A percentile compares a stretch with the other conserved stretches of the same genome.
These are phyloP conservation scores for Rafetus swinhoei DNA, from an alignment of 2,113 vertebrate genomes.

Conservation along the genomic window DNA sequence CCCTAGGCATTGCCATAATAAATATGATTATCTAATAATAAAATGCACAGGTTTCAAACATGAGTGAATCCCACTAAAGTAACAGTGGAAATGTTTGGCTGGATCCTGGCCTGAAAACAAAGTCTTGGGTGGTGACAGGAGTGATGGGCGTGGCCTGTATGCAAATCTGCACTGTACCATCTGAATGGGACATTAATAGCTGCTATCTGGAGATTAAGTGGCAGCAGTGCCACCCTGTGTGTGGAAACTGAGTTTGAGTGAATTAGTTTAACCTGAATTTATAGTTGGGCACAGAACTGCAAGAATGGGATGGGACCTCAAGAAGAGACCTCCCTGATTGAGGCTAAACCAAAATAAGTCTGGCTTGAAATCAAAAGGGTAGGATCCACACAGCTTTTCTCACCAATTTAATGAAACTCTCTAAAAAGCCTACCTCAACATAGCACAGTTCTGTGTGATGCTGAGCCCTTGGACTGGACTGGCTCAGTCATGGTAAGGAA, in stretches of 20 bases:
- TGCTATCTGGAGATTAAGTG: neutral
- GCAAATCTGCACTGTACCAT: neutral
- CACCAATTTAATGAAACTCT: neutral
- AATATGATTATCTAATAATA: neutral
- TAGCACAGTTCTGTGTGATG: neutral
- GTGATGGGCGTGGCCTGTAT: neutral
- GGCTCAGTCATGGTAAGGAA: neutral
- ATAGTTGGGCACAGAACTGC: neutral
- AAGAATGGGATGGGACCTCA: neutral
- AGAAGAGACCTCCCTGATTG: neutral
- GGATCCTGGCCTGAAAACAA: neutral
- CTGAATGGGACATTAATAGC: neutral
- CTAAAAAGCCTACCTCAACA: neutral
- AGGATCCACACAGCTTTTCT: neutral
- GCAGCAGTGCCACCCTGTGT: neutral
- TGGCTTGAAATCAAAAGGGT: neutral
- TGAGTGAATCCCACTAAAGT: neutral
- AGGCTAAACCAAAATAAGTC: neutral
- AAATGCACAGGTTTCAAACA: neutral
- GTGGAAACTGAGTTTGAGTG: neutral
- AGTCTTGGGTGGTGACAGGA: neutral
- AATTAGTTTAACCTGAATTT: neutral
- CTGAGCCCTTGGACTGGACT: neutral
- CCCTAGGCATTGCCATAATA: neutral
- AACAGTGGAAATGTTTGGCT: neutral